phyloP scores from a whole-genome alignment of 2,113 vertebrate genomes.

The Lophotis ruficrista region DNA sequence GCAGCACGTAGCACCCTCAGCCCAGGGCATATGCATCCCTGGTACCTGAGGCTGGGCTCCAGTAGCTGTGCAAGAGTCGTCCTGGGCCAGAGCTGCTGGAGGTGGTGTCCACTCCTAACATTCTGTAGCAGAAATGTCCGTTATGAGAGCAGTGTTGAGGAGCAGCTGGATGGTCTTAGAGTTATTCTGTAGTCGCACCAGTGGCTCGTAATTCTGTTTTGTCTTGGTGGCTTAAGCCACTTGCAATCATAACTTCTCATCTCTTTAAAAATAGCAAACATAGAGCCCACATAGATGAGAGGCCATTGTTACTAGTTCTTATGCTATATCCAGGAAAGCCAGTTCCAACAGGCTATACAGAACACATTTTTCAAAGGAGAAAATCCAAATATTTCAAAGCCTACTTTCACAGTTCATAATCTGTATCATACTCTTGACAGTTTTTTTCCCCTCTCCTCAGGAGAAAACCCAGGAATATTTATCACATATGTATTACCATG shows the following conservation, averaged over 20 bases:
- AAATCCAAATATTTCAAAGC: not conserved
- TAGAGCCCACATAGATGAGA: not conserved
- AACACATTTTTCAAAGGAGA: not conserved
- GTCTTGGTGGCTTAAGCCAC: not conserved
- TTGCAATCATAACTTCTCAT: too few species aligned
- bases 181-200: not conserved
- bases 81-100: not conserved
- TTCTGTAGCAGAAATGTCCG: fast-evolving
- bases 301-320: not conserved
- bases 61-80: not conserved
- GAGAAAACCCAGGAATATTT: not conserved
- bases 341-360: not conserved
- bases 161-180: not conserved
- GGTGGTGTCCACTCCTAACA: not conserved
- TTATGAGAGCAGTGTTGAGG: not conserved
- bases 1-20: not conserved
- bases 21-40: too few species aligned
- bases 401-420: not conserved
- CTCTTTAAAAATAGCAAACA: not conserved
- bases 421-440: not conserved
- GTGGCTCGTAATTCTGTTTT: not conserved
- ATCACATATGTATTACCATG: not conserved
- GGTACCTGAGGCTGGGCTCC: not conserved
- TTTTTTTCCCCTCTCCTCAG: not conserved
- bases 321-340: not conserved